Base-by-base conservation (phyloP, 2,113 vertebrate species). In the Rhinopithecus roxellana region DNA sequence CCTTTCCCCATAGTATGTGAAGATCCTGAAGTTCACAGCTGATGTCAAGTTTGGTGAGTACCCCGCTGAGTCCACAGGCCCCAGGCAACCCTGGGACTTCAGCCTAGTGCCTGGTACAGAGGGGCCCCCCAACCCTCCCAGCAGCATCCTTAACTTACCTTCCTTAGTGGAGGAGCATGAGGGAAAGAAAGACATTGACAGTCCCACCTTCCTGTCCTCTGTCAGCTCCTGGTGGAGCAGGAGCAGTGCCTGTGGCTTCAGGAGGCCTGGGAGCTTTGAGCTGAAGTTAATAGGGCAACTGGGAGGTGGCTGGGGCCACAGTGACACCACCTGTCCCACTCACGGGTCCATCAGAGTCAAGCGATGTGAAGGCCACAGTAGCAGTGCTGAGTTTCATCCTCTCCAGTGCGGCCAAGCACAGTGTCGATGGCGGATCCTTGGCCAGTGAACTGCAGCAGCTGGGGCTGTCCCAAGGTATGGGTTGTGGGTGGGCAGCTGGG, bases 361-460 rank as follows among this genome's bases (percentile, higher is more conserved):
- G 99, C 3, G 99, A 99, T 0, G 99, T 99, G 93, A 99, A 99
- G 98, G 99, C 99, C 0, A 99, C 99, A 0, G 98, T 99, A 0
- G 99, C 99, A 0, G 99, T 99, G 87, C 99, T 99, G 45, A 48
- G 98, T 94, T 99, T 99, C 97, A 99, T 99, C 98, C 98, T 99
- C 9, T 99, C 99, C 86, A 99, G 99, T 3, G 99, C 99, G 0
- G 99, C 99, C 70, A 99, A 99, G 95, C 99, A 99, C 77, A 99
- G 99, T 0, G 99, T 99, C 5, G 99, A 99, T 95, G 98, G 99
- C 6, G 99, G 99, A 89, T 99, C 99, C 78, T 97, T 99, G 67
- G 99, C 99, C 32, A 99, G 99, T 11, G 99, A 99, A 94, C 98
- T 99, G 94, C 99, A 99, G 98, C 99, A 99, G 98, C 99, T 99